Evolutionary conservation across 2,888 invertebrate species (phyloP).

Genomic region (Phaonia tiefii): DNA sequence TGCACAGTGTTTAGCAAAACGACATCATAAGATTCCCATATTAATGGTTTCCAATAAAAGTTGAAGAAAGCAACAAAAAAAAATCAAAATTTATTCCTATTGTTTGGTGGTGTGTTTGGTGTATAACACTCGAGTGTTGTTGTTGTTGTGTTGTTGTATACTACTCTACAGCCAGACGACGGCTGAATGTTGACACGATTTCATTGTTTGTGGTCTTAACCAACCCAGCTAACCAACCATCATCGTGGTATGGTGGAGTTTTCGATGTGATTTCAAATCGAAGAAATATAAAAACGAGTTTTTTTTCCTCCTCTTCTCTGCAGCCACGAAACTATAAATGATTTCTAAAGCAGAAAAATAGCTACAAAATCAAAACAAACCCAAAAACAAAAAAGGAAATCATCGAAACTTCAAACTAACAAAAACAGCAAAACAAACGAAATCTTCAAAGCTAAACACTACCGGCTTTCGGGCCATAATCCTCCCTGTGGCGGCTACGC

Average conservation of each 20-base stretch:
- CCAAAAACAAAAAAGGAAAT: constrained; percentile 35
- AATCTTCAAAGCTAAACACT: too few relatives aligned
- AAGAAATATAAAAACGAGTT: constrained; percentile 25
- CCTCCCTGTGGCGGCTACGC: too few relatives aligned
- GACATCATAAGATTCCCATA: background rate
- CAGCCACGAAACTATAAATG: constrained; percentile 8
- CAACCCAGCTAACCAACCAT: constrained; percentile 1
- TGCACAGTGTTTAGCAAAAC: background rate
- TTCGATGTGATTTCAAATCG: constrained; percentile 10
- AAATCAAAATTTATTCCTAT: constrained; percentile 1
- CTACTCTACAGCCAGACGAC: too few relatives aligned
- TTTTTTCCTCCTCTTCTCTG: background rate
- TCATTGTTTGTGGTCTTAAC: constrained; percentile 33
- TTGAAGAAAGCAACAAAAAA: background rate
- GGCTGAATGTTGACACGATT: constrained; percentile 32
- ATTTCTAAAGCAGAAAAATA: constrained; percentile 24
- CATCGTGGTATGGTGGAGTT: constrained; percentile 17
- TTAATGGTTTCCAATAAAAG: background rate
- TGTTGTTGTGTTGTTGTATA: too few relatives aligned
- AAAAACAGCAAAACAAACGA: too few relatives aligned
- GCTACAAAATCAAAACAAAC: constrained; percentile 16
- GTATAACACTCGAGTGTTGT: constrained; percentile 1
- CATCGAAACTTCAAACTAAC: too few relatives aligned
- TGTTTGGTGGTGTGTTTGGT: constrained; percentile 35
- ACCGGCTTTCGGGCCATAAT: too few relatives aligned